phyloP scores from a whole-genome alignment of 2,797 vertebrate species.

The Spheniscus humboldti region DNA sequence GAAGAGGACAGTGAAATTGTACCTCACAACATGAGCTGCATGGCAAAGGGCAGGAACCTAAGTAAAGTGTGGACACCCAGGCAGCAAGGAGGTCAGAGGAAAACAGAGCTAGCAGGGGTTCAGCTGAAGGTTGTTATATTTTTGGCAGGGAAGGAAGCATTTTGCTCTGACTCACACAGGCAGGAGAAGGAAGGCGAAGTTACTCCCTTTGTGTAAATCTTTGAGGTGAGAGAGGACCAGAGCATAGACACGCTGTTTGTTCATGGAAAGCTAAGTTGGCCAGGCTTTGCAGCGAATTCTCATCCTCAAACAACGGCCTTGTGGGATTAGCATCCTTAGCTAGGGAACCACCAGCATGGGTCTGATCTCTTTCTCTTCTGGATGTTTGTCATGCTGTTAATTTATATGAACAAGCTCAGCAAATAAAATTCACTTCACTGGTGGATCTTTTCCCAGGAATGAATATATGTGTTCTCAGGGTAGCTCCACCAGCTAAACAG shows the following conservation, averaged over 20 bases:
- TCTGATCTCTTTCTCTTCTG: slow-evolving; percentile 32
- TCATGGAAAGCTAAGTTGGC: not conserved
- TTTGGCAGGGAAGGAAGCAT: not conserved
- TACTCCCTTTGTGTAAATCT: not conserved
- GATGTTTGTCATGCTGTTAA: slow-evolving; percentile 40
- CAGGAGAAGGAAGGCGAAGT: not conserved
- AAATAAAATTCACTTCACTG: slow-evolving; percentile 24
- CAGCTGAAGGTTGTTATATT: not conserved
- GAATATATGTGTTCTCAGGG: not conserved
- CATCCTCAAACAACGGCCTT: not conserved
- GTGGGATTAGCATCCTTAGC: slow-evolving; percentile 9
- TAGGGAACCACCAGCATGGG: slow-evolving; percentile 6
- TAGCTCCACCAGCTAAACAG: not conserved
- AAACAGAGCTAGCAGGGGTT: not conserved
- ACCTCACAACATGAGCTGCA: not conserved
- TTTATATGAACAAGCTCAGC: slow-evolving; percentile 47
- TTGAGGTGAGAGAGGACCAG: not conserved
- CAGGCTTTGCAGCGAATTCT: not conserved
- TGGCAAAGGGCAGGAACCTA: not conserved
- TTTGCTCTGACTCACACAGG: not conserved
- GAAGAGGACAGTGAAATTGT: not conserved
- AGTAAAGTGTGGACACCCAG: not conserved
- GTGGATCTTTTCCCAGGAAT: slow-evolving; percentile 35
- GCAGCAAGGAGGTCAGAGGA: not conserved
- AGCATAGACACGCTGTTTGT: not conserved